These are phyloP conservation scores for Microtus richardsoni DNA, from an alignment of 2,113 vertebrate genomes.

Conservation along the genomic window DNA sequence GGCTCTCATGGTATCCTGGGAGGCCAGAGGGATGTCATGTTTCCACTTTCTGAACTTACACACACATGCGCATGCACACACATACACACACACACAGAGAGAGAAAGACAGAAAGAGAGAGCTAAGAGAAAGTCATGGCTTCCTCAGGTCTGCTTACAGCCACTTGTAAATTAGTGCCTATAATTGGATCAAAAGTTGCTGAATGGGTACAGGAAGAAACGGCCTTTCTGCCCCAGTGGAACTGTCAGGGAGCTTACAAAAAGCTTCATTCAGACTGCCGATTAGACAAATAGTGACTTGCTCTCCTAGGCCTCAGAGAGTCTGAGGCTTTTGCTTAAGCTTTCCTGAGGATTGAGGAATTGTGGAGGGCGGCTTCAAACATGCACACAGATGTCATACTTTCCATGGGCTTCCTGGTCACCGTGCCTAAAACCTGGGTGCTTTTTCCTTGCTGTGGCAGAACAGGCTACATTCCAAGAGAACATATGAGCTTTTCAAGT, in stretches of 20 bases:
- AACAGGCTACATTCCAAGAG: neutral
- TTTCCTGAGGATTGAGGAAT: slow-evolving; percentile 29
- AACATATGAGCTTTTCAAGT: neutral
- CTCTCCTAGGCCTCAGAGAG: neutral
- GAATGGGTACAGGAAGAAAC: neutral
- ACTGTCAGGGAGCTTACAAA: slow-evolving; percentile 10
- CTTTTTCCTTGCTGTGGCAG: neutral
- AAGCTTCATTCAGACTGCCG: slow-evolving; percentile 18
- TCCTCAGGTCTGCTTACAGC: slow-evolving; percentile 66
- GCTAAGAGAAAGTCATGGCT: slow-evolving; percentile 68
- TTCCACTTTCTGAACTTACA: slow-evolving; percentile 74
- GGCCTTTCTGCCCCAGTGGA: slow-evolving; percentile 33
- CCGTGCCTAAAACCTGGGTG: neutral
- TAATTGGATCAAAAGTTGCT: slow-evolving; percentile 81
- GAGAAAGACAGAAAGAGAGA: too few species aligned
- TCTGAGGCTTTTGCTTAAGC: slow-evolving; percentile 21
- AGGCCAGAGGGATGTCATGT: slow-evolving; percentile 70
- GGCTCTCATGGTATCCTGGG: slow-evolving; percentile 26
- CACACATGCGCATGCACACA: slow-evolving; percentile 26
- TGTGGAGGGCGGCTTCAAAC: neutral
- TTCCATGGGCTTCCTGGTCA: neutral
- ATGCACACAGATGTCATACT: neutral
- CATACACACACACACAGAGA: too few species aligned
- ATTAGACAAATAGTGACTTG: slow-evolving; percentile 3
- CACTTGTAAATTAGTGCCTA: slow-evolving; percentile 83